These are phyloP conservation scores for Harpegnathos saltator DNA, from an alignment of 1,140 invertebrate genomes.

Conservation along the genomic window DNA sequence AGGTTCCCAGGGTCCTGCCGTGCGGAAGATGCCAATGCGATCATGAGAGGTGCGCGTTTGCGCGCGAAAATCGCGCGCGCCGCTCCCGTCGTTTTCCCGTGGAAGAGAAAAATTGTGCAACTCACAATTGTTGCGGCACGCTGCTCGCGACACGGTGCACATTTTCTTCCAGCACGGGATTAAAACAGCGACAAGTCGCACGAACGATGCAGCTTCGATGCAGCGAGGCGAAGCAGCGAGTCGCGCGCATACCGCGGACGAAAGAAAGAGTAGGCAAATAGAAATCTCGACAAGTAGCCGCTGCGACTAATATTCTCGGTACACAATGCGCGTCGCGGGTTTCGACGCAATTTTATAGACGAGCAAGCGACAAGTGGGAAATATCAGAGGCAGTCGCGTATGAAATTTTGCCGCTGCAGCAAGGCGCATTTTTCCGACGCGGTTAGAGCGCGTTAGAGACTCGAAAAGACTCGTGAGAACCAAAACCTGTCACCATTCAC, in stretches of 20 bases:
- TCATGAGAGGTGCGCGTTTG: too few relatives aligned
- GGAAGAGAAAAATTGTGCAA: too few relatives aligned
- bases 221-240: conserved; percentile 28
- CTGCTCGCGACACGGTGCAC: not conserved
- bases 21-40: too few relatives aligned
- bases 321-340: conserved; percentile 36
- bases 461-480: not conserved
- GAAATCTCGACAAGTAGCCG: conserved; percentile 57
- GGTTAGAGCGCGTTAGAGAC: not conserved
- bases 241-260: conserved; percentile 51
- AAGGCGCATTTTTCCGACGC: not conserved
- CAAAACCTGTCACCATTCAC: not conserved
- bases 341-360: conserved; percentile 41
- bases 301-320: conserved; percentile 55
- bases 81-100: too few relatives aligned
- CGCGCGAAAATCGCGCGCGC: too few relatives aligned
- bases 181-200: conserved; percentile 11
- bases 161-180: not conserved
- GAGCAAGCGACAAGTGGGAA: not conserved
- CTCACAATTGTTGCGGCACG: not conserved
- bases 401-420: conserved; percentile 5
- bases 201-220: not conserved
- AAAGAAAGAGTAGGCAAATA: conserved; percentile 74
- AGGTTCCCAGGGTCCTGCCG: too few relatives aligned
- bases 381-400: conserved; percentile 5